Evolutionary conservation across 2,888 invertebrate genomes (phyloP).

Genomic region (Pardosa pseudoannulata): DNA sequence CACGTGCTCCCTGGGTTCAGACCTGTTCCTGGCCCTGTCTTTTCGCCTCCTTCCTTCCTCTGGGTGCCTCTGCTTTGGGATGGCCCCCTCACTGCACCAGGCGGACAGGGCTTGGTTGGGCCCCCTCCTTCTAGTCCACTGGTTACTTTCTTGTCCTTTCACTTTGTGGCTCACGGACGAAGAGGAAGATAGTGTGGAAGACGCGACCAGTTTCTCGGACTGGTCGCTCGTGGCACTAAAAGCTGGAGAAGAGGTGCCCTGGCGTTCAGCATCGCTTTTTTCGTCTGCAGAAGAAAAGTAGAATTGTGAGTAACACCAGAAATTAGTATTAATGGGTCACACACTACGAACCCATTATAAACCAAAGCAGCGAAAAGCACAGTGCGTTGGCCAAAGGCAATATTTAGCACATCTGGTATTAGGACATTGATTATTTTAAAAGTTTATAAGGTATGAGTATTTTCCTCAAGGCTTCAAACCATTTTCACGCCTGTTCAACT

Average conservation of each 20-base stretch:
- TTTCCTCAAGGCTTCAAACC: too few relatives aligned
- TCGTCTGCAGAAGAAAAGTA: neutral
- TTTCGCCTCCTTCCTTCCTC: constrained; percentile 47
- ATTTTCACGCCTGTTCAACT: too few relatives aligned
- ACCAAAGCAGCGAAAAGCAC: too few relatives aligned
- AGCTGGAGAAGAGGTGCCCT: constrained; percentile 26
- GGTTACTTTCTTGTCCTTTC: constrained; percentile 16
- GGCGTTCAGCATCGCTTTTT: constrained; percentile 30
- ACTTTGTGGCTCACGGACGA: constrained; percentile 45
- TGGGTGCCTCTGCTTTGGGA: constrained; percentile 49
- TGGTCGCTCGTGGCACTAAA: constrained; percentile 46
- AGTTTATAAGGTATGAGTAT: too few relatives aligned
- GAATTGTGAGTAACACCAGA: neutral
- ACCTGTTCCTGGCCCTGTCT: constrained; percentile 49
- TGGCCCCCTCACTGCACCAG: constrained; percentile 67
- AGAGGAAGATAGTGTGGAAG: constrained; percentile 51
- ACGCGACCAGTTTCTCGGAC: constrained; percentile 45
- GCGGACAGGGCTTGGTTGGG: constrained; percentile 37
- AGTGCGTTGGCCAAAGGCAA: too few relatives aligned
- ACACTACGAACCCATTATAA: too few relatives aligned
- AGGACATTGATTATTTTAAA: too few relatives aligned
- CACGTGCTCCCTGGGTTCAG: constrained; percentile 51
- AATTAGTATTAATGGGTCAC: too few relatives aligned
- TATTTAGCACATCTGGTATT: too few relatives aligned
- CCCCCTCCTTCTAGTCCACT: constrained; percentile 25